Conservation (phyloP, 1,140 invertebrate genomes). For the Drosophila pseudoobscura region DNA sequence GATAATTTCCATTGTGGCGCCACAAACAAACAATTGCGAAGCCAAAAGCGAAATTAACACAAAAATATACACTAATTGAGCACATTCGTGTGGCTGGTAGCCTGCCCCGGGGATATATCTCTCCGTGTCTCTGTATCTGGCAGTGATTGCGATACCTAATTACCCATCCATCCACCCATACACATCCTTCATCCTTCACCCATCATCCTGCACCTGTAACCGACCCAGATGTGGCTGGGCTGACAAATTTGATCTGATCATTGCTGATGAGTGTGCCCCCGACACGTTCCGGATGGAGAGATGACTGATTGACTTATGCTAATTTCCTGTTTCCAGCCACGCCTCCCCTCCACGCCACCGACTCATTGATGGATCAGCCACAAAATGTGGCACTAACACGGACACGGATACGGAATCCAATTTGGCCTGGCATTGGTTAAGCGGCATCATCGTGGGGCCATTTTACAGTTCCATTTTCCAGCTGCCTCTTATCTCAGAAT, state of each 20-base stretch:
- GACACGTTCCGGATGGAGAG: conserved; percentile 7
- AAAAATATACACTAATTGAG: conserved; percentile 54
- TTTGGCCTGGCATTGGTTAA: background rate
- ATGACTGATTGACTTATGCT: conserved; percentile 64
- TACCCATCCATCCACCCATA: conserved; percentile 25
- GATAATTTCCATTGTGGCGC: conserved; percentile 47
- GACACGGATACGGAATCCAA: conserved; percentile 15
- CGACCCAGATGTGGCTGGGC: conserved; percentile 14
- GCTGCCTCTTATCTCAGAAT: background rate
- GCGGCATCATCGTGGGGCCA: background rate
- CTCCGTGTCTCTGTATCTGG: conserved; percentile 14
- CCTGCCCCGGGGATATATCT: too few relatives aligned
- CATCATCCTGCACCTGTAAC: background rate
- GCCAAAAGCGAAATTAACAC: conserved; percentile 16
- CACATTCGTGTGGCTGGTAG: conserved; percentile 24
- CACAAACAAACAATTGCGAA: conserved; percentile 33
- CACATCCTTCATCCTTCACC: background rate
- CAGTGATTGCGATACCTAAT: conserved; percentile 60
- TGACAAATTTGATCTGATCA: conserved; percentile 34
- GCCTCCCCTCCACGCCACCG: background rate
- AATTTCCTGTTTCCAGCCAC: conserved; percentile 37
- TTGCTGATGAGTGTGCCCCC: conserved; percentile 9
- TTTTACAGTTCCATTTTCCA: too few relatives aligned
- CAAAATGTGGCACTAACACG: conserved; percentile 30
- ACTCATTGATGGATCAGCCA: conserved; percentile 7